These are phyloP conservation scores for Clinocottus analis DNA, from an alignment of 2,113 vertebrate genomes.

Conservation along the genomic window DNA sequence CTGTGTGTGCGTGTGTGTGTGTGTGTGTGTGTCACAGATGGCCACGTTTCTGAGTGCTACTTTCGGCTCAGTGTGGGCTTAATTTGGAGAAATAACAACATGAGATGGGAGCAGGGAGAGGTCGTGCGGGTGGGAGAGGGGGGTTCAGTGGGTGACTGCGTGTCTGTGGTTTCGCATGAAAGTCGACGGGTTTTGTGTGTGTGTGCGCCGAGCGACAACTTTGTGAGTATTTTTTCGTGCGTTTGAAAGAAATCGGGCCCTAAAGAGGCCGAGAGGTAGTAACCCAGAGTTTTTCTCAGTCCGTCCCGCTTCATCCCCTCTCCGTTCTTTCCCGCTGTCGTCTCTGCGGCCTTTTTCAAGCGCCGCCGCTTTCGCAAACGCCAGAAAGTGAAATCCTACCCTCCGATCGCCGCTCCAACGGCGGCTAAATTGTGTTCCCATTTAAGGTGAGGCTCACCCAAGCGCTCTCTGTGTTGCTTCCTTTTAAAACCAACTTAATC, in stretches of 20 bases:
- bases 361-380: slow-evolving; percentile 50
- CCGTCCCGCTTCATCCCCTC: slow-evolving; percentile 15
- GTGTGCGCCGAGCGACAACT: neutral
- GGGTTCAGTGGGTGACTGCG: slow-evolving; percentile 10
- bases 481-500: slow-evolving; percentile 81
- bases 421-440: slow-evolving; percentile 76
- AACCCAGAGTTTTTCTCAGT: neutral
- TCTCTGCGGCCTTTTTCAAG: slow-evolving; percentile 43
- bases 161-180: neutral
- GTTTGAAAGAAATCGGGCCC: neutral
- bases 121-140: slow-evolving; percentile 49
- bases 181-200: neutral
- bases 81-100: slow-evolving; percentile 81
- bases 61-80: slow-evolving; percentile 69
- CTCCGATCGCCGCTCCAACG: slow-evolving; percentile 67
- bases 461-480: slow-evolving; percentile 74
- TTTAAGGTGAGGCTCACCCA: slow-evolving; percentile 81
- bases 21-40: slow-evolving; percentile 49
- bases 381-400: slow-evolving; percentile 75
- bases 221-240: neutral
- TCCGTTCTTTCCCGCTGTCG: slow-evolving; percentile 30
- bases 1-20: slow-evolving; percentile 34
- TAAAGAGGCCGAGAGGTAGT: neutral
- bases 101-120: slow-evolving; percentile 71
- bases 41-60: slow-evolving; percentile 50